These are phyloP conservation scores for Escarpia spicata DNA, from an alignment of 2,888 invertebrate genomes.

Conservation along the genomic window DNA sequence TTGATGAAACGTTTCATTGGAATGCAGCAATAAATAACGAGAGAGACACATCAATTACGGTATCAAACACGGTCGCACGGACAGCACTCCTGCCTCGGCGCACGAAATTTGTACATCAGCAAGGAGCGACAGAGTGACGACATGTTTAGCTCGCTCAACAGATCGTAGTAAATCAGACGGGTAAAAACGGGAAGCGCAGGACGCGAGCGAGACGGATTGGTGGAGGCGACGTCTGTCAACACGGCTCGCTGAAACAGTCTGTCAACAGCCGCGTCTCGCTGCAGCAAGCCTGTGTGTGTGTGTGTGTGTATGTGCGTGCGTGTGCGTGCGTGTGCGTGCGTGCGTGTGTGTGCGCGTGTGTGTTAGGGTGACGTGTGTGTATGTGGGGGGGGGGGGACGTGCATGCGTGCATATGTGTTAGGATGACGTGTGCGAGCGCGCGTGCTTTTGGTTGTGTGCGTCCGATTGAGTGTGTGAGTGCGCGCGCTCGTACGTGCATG, in stretches of 20 bases:
- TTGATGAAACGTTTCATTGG: background rate
- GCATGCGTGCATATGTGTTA: background rate
- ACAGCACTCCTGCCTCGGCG: background rate
- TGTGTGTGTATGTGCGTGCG: background rate
- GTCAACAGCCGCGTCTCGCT: background rate
- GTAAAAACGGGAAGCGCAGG: background rate
- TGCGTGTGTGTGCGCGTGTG: slow-evolving; percentile 25
- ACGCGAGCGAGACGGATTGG: background rate
- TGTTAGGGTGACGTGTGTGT: slow-evolving; percentile 22
- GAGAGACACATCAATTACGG: background rate
- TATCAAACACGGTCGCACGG: background rate
- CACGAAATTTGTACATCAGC: slow-evolving; percentile 1
- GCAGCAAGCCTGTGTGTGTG: background rate
- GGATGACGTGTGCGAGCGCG: background rate
- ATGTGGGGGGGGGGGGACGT: no score
- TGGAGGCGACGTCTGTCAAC: background rate
- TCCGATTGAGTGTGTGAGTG: slow-evolving; percentile 19
- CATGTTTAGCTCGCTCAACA: background rate
- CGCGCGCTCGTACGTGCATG: slow-evolving; percentile 5
- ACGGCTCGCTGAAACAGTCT: background rate
- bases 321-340: slow-evolving; percentile 13
- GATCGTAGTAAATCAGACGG: background rate
- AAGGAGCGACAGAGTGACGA: background rate
- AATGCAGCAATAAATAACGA: slow-evolving; percentile 16
- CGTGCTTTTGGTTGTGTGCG: slow-evolving; percentile 22